phyloP scores from a whole-genome alignment of 2,888 invertebrate genomes.

The Metellina segmentata region DNA sequence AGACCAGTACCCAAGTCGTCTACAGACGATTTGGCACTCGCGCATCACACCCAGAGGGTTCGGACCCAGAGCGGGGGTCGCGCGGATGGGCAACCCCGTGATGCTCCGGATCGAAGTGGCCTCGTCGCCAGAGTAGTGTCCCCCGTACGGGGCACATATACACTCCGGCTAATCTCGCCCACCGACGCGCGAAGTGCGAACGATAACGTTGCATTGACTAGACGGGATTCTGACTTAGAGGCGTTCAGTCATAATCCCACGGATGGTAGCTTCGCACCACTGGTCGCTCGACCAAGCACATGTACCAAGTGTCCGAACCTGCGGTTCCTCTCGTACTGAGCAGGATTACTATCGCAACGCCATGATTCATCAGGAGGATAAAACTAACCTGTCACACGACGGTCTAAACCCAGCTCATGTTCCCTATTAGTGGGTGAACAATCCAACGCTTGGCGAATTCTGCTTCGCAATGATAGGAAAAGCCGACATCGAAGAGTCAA shows the following conservation, averaged over 20 bases:
- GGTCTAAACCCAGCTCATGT: constrained; percentile 86
- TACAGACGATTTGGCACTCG: too few species aligned
- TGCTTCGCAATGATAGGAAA: constrained; percentile 89
- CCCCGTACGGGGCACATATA: neutral
- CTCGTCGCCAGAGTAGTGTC: too few species aligned
- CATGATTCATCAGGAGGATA: constrained; percentile 54
- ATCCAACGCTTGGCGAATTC: constrained; percentile 87
- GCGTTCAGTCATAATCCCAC: neutral
- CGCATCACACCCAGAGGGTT: too few species aligned
- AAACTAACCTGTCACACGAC: constrained; percentile 84
- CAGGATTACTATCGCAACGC: constrained; percentile 84
- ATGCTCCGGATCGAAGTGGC: too few species aligned
- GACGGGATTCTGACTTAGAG: constrained; percentile 1
- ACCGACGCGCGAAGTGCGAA: neutral
- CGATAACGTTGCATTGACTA: neutral
- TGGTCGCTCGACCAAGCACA: constrained; percentile 85
- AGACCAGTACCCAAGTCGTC: too few species aligned
- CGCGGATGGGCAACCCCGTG: too few species aligned
- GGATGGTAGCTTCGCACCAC: constrained; percentile 85
- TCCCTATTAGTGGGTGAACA: constrained; percentile 87
- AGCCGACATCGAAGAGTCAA: constrained; percentile 86
- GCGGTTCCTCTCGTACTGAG: constrained; percentile 84
- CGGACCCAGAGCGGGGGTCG: too few species aligned
- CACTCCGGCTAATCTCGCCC: neutral
- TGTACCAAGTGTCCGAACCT: constrained; percentile 85